Percentiles rank a stretch among this genome's conserved stretches.
phyloP scores from a whole-genome alignment of 1,140 invertebrate species.

The Streblospio benedicti region DNA sequence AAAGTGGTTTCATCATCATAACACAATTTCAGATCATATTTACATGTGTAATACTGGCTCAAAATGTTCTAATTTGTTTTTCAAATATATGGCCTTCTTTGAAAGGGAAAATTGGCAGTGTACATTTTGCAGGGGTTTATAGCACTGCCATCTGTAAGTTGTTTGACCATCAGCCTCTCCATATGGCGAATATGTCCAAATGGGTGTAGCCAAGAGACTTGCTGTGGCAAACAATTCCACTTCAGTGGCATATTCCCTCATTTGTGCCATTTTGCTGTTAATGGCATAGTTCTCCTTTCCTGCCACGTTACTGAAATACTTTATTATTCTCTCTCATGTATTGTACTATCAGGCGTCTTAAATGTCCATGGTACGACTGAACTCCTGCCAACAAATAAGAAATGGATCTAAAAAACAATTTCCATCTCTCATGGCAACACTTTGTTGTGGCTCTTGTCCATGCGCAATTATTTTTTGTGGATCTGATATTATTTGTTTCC shows the following conservation, averaged over 20 bases:
- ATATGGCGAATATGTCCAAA: neutral
- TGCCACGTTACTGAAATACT: neutral
- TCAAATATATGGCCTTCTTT: neutral
- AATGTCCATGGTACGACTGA: neutral
- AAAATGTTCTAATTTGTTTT: neutral
- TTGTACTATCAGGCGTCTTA: neutral
- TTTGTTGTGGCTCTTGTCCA: neutral
- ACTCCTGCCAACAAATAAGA: neutral
- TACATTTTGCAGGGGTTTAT: neutral
- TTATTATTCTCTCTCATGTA: neutral
- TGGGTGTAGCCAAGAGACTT: neutral
- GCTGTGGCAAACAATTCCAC: neutral
- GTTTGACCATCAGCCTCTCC: neutral
- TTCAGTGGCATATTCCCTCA: neutral
- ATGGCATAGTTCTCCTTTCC: too few species aligned
- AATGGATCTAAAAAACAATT: too few species aligned
- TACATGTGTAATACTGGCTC: slow-evolving; percentile 1
- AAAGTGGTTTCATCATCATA: too few species aligned
- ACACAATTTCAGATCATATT: too few species aligned
- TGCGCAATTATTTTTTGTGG: neutral
- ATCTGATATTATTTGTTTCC: neutral
- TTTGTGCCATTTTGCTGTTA: too few species aligned
- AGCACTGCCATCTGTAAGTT: neutral
- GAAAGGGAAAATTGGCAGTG: neutral
- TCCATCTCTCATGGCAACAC: neutral